phyloP scores from a whole-genome alignment of 2,888 invertebrate species.

The Tetrapedia diversipes region DNA sequence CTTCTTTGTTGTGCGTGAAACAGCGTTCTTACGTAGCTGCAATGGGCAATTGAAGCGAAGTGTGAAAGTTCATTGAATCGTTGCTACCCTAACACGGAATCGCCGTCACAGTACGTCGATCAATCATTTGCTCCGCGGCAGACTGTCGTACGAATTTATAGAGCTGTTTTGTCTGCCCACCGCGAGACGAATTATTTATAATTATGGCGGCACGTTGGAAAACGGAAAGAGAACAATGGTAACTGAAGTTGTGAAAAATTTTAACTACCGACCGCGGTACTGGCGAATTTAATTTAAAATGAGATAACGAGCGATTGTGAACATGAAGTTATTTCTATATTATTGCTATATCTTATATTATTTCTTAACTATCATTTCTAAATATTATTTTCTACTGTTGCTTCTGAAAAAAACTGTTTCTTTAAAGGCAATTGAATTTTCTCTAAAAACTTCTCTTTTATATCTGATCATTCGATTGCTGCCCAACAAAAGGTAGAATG shows the following conservation, averaged over 20 bases:
- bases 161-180: not conserved
- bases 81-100: slow-evolving; percentile 6
- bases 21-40: not conserved
- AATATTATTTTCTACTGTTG: too few species aligned
- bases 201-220: not conserved
- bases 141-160: not conserved
- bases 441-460: too few species aligned
- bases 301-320: not conserved
- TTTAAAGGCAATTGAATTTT: too few species aligned
- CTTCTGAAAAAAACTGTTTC: too few species aligned
- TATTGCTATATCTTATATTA: not conserved
- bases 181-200: not conserved
- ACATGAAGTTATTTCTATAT: too few species aligned
- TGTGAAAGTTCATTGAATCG: too few species aligned
- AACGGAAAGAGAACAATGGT: not conserved
- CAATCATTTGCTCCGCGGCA: slow-evolving; percentile 5
- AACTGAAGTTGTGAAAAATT: slow-evolving; percentile 37
- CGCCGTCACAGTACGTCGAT: slow-evolving; percentile 5
- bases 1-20: too few species aligned
- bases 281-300: slow-evolving; percentile 23
- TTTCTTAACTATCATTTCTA: not conserved
- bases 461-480: not conserved
- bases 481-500: not conserved
- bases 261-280: not conserved
- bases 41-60: too few species aligned